phyloP scores from a whole-genome alignment of 2,888 invertebrate species.

The Cylloceria caligata region DNA sequence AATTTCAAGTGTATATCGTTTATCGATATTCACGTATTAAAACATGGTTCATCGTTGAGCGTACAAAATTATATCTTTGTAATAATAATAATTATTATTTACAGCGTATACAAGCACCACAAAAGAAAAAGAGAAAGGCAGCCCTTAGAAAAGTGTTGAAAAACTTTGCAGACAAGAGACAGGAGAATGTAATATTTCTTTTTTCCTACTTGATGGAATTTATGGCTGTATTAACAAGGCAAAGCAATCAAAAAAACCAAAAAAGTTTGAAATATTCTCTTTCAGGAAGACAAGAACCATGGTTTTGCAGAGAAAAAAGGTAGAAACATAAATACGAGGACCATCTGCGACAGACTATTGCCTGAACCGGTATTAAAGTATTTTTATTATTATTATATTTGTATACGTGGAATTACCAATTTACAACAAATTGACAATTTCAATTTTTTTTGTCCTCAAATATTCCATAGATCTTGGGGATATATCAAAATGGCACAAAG shows the following conservation, averaged over 20 bases:
- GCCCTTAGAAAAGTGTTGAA: conserved; percentile 50
- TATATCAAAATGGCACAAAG: conserved; percentile 64
- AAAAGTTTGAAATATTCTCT: conserved; percentile 3
- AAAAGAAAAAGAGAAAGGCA: conserved; percentile 27
- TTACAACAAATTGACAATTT: not conserved
- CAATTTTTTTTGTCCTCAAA: not conserved
- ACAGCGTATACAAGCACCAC: conserved; percentile 28
- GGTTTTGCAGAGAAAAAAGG: conserved; percentile 24
- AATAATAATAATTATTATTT: conserved; percentile 15
- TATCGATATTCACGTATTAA: not conserved
- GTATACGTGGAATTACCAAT: not conserved
- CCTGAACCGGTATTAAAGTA: conserved; percentile 58
- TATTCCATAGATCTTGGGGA: conserved; percentile 59
- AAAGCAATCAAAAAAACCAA: not conserved
- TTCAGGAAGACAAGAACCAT: conserved; percentile 53
- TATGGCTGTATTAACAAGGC: not conserved
- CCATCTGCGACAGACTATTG: conserved; percentile 64
- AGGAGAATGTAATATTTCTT: conserved; percentile 59
- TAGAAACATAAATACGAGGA: conserved; percentile 49
- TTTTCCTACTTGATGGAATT: not conserved
- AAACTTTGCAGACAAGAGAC: conserved; percentile 66
- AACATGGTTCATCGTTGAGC: not conserved
- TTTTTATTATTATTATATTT: conserved; percentile 4
- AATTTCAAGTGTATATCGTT: too few relatives aligned
- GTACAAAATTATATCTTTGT: not conserved